Conservation (phyloP, 2,797 vertebrate species). For the Danio tinwini region DNA sequence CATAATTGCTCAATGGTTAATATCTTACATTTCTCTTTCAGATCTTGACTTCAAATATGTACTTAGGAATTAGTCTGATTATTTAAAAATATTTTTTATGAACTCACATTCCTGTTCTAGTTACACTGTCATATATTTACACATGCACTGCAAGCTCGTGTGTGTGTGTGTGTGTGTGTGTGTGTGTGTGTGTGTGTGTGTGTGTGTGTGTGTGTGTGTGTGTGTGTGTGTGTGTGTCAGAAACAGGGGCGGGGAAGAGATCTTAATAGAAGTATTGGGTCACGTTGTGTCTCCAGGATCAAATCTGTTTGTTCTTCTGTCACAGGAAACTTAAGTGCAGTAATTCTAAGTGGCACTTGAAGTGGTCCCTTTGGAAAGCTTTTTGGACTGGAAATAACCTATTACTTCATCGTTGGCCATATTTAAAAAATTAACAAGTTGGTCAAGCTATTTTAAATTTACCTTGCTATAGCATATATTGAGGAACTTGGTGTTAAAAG, state of each 20-base stretch:
- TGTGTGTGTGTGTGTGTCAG: slow-evolving; percentile 50
- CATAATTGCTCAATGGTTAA: slow-evolving; percentile 97
- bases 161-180: slow-evolving; percentile 47
- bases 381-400: slow-evolving; percentile 85
- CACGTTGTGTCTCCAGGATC: slow-evolving; percentile 74
- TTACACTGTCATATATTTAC: slow-evolving; percentile 8
- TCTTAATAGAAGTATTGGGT: slow-evolving; percentile 69
- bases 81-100: background rate
- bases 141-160: slow-evolving; percentile 58
- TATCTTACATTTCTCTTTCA: slow-evolving; percentile 82
- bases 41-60: slow-evolving; percentile 73
- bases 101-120: background rate
- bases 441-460: slow-evolving; percentile 59
- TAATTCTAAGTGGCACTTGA: slow-evolving; percentile 90
- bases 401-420: slow-evolving; percentile 79
- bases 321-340: slow-evolving; percentile 80
- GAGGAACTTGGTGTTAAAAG: slow-evolving; percentile 28
- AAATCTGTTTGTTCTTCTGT: slow-evolving; percentile 84
- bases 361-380: slow-evolving; percentile 86
- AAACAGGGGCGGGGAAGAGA: slow-evolving; percentile 41
- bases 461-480: slow-evolving; percentile 34
- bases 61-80: background rate
- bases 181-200: too few relatives aligned
- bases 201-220: too few relatives aligned
- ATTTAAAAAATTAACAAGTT: slow-evolving; percentile 68